Conservation (phyloP, 23 tunicate genomes). For the Styela plicata region DNA sequence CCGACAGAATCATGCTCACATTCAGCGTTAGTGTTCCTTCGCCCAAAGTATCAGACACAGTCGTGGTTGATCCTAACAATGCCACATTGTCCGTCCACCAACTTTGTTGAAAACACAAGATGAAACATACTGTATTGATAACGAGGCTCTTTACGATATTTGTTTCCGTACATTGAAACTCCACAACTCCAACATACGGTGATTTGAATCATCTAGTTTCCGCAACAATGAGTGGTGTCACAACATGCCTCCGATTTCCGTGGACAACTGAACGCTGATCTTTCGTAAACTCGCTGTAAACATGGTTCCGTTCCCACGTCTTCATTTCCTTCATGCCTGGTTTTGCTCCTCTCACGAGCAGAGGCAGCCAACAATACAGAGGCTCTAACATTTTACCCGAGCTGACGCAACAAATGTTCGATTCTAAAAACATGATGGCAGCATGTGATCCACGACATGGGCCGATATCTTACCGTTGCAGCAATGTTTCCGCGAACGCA, state of each 20-base stretch:
- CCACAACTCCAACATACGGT: conserved; percentile 94
- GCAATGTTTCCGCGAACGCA: conserved; percentile 96
- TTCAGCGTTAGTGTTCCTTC: conserved; percentile 90
- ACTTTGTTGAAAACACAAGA: conserved; percentile 97
- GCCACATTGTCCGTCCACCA: conserved; percentile 92
- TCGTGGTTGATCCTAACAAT: conserved; percentile 91
- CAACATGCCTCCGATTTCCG: conserved; percentile 85
- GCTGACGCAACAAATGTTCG: conserved; percentile 97
- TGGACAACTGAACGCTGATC: conserved; percentile 85
- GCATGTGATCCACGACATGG: conserved; percentile 96
- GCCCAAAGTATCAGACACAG: conserved; percentile 89
- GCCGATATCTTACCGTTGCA: conserved; percentile 84
- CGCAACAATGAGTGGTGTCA: conserved; percentile 89
- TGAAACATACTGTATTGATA: conserved; percentile 85
- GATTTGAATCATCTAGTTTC: conserved; percentile 93
- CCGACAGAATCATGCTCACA: conserved; percentile 93
- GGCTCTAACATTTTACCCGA: conserved; percentile 97
- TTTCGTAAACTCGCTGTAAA: conserved; percentile 95
- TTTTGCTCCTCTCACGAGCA: conserved; percentile 82
- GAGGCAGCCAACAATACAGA: conserved; percentile 92
- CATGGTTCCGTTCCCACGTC: conserved; percentile 94
- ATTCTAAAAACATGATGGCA: conserved; percentile 94
- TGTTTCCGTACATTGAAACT: conserved; percentile 88
- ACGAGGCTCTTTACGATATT: conserved; percentile 83
- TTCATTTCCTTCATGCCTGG: conserved; percentile 96